Base-by-base conservation (phyloP, 2,888 invertebrate genomes). In the Oeneis ivallda region DNA sequence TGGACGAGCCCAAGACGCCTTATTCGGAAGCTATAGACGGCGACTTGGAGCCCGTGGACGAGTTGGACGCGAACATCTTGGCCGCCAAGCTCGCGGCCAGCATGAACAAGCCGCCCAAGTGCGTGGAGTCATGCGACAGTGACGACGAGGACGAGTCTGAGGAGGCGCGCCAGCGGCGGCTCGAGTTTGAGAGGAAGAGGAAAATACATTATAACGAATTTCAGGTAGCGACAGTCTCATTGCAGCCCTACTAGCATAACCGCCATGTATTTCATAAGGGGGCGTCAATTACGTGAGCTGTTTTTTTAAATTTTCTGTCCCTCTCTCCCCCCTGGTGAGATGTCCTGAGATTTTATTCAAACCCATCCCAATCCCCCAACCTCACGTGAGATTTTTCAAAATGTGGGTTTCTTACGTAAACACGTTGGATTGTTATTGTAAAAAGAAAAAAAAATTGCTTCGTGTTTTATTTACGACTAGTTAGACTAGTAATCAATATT, bases 171-270 rank as follows among this genome's bases (percentile, higher is more conserved):
- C 92, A 93, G 74, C 94, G 94, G 77, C 93, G 96, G 76, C 93
- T 94, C 77, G 95, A 95, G 69, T 99, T 99, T 80, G 98, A 98
- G 86, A 94, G 95, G 74, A 98, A 98, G 83, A 93, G 99, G 70
- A 99, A 98, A 93, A 95, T 96, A 76, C 99, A 99, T 81, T 99
- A 99, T 88, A 98, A 99, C 86, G 99, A 99, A 87, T 99, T 97
- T 86, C 92, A 92, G 85, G 91, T 62, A 62, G 7, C 34, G 26
- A 47, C 4, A 2, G n/a, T 34, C 19, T n/a, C 53, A 54, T n/a
- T 43, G n/a, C 43, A 43, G n/a, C n/a, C n/a, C n/a, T n/a, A 6
- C 6, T 43, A 43, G n/a, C 2, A 43, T 43, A 2, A n/a, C 6
- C 6, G 43, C n/a, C 7, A n/a, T 7, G 43, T 43, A n/a, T 43